Percentiles rank a stretch among this genome's conserved stretches.
These are phyloP conservation scores for Andrena marginata DNA, from an alignment of 2,888 invertebrate species.

Conservation along the genomic window DNA sequence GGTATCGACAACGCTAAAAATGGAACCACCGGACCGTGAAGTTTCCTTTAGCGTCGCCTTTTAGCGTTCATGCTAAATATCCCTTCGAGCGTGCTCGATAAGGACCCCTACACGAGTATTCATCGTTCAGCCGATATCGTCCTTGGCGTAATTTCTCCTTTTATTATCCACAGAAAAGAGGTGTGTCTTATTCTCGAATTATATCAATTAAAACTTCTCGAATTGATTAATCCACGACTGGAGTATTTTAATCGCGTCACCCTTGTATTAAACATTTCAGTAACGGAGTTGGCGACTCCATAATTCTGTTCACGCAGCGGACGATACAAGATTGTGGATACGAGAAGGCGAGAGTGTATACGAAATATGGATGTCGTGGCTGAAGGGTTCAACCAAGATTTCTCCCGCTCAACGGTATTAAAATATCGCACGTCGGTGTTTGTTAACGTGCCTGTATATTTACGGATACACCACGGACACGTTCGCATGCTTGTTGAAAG, in stretches of 20 bases:
- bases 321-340: too few relatives aligned
- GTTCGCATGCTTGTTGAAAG: slow-evolving; percentile 43
- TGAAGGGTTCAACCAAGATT: too few relatives aligned
- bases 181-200: too few relatives aligned
- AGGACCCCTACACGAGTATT: not conserved
- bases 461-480: slow-evolving; percentile 39
- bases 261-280: not conserved
- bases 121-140: not conserved
- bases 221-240: not conserved
- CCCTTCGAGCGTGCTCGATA: slow-evolving; percentile 19
- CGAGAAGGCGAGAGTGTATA: too few relatives aligned
- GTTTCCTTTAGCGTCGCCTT: slow-evolving; percentile 61
- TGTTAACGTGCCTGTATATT: slow-evolving; percentile 52
- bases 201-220: too few relatives aligned
- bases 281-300: too few relatives aligned
- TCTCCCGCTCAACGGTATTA: not conserved
- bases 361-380: too few relatives aligned
- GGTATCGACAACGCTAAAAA: slow-evolving; percentile 69
- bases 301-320: too few relatives aligned
- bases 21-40: slow-evolving; percentile 62
- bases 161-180: too few relatives aligned
- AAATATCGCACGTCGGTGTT: slow-evolving; percentile 21
- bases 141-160: not conserved
- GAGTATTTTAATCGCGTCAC: not conserved
- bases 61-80: slow-evolving; percentile 41